Base-by-base conservation (phyloP, 2,888 invertebrate genomes). In the Patella depressa region DNA sequence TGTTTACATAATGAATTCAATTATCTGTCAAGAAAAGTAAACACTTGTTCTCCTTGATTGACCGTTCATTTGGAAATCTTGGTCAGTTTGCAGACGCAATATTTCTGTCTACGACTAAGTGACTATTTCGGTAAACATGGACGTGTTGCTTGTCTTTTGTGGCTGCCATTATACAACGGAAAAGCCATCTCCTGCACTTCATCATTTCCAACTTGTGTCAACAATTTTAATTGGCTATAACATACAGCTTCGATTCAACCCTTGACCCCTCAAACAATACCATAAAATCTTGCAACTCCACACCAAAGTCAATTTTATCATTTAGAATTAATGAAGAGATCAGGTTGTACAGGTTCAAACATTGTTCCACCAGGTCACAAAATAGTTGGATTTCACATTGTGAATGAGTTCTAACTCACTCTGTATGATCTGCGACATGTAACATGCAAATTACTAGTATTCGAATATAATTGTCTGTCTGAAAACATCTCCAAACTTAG, bases 201-300 rank as follows among this genome's bases (percentile, higher is more conserved):
- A 57, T 73, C 73, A 76, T 71, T 73, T 76, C 65, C 69, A 65
- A 69, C 59, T 54, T 71, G 65, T 72, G 65, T 76, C 72, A 72
- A 72, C 65, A 59, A 57, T 53, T 76, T 76, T 76, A 76, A 76
- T 76, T 76, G 76, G 72, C 72, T 72, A 69, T 65, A 72, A 76
- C 76, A 76, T 76, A 76, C 65, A 76, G 72, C 73, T 72, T 76
- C 72, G 72, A 53, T 19, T 12, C 34, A 73, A 76, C 76, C 76
- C 53, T 73, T 76, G 76, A 76, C 76, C 76, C n/a, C 53, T 53
- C 17, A 53, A 76, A 59, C 54, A 17, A 70, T 65, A 12, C 24
- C 19, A 65, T 24, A 19, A 65, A 24, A 65, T 65, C 65, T 19
- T 24, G 65, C 65, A n/a, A 19, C 19, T 19, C 65, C 65, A 65